These are phyloP conservation scores for Saccostrea echinata DNA, from an alignment of 1,140 invertebrate species.

Conservation along the genomic window DNA sequence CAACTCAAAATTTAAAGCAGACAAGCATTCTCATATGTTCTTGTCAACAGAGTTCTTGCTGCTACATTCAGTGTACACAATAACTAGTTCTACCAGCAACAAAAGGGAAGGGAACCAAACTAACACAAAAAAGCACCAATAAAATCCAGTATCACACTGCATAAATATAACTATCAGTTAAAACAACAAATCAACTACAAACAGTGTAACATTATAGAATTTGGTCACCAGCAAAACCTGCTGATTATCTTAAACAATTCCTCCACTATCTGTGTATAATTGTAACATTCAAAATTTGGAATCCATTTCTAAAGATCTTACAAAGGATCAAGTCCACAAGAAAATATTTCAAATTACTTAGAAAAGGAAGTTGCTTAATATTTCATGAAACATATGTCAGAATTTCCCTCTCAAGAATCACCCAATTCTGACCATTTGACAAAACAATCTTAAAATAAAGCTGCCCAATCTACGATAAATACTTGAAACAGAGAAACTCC, in stretches of 20 bases:
- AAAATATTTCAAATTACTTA: neutral
- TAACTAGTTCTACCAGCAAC: neutral
- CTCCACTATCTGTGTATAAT: neutral
- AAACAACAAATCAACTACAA: neutral
- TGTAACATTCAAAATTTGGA: neutral
- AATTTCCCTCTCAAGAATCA: neutral
- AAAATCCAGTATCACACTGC: conserved; percentile 9
- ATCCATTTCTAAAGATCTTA: neutral
- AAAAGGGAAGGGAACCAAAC: neutral
- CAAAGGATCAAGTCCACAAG: neutral
- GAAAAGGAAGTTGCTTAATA: neutral
- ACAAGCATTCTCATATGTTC: neutral
- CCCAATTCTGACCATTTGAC: neutral
- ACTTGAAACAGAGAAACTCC: neutral
- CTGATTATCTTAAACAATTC: neutral
- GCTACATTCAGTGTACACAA: neutral
- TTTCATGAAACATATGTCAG: neutral
- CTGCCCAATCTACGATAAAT: neutral
- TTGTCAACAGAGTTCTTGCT: neutral
- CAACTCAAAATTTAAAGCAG: neutral
- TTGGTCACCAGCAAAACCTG: conserved; percentile 2
- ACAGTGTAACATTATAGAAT: neutral
- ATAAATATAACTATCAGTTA: conserved; percentile 18
- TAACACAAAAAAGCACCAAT: neutral
- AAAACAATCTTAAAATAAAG: neutral